A percentile compares a stretch with the other conserved stretches of the same genome.
phyloP scores from a whole-genome alignment of 2,113 vertebrate species.

The Phainopepla nitens region DNA sequence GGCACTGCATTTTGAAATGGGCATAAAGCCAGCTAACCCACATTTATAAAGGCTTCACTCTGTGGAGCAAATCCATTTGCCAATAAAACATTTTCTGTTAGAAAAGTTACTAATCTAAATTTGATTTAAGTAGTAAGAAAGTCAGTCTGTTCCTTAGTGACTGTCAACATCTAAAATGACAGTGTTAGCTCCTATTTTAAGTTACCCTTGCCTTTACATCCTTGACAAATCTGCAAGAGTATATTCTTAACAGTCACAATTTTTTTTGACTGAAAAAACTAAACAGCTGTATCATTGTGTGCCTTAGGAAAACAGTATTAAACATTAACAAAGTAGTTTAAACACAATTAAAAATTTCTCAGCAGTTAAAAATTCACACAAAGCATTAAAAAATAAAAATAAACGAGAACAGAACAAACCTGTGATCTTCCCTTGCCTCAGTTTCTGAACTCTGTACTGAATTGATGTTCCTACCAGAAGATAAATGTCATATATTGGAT shows the following conservation, averaged over 20 bases:
- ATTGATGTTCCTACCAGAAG: slow-evolving; percentile 88
- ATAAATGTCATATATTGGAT: slow-evolving; percentile 86
- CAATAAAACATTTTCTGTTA: neutral
- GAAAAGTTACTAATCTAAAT: neutral
- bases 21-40: neutral
- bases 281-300: neutral
- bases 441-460: slow-evolving; percentile 90
- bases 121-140: neutral
- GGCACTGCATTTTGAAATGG: neutral
- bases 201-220: neutral
- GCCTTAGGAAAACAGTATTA: neutral
- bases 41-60: neutral
- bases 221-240: neutral
- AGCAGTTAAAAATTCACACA: neutral
- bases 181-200: neutral
- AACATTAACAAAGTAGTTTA: neutral
- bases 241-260: neutral
- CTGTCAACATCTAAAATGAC: neutral
- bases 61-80: neutral
- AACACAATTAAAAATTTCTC: neutral
- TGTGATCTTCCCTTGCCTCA: slow-evolving; percentile 90
- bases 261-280: neutral
- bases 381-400: neutral
- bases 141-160: neutral
- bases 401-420: slow-evolving; percentile 69